Base-by-base conservation (phyloP, 1,140 invertebrate species). In the Ditylenchus dipsaci region DNA sequence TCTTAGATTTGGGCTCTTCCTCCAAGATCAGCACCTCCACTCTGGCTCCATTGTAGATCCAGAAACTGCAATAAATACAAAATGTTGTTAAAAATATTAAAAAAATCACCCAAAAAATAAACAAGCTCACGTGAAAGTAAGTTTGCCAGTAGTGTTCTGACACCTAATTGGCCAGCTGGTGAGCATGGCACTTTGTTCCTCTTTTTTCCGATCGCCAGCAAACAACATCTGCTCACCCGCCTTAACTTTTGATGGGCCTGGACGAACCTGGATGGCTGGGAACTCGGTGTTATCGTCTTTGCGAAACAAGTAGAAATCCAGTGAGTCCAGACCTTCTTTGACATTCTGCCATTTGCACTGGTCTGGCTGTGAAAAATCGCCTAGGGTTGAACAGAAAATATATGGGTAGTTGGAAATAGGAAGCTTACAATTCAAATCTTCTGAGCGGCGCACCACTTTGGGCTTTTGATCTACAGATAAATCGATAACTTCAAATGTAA, bases 11-110 rank as follows among this genome's bases (percentile, higher is more conserved):
- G n/a, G 59, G 5, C 8, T 61, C 21, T 33, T 82, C 75, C 66
- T 81, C 79, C 5, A 82, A 30, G 9, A 81, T 69, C 38, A 81
- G 42, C 27, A 82, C 79, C 69, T 81, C 79, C 8, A 81, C 71
- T 62, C 78, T 63, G 26, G 79, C 79, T 26, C 74, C 78, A 47
- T 81, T 81, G 59, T 81, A 81, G 33, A 80, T 67, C 79, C 79
- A 81, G 62, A 78, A 81, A n/a, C 74, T 79, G 45, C 73, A 80
- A 19, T 19, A 45, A 27, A 38, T 58, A n/a, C n/a, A 11, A 45
- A 15, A 63, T 59, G 17, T 26, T 74, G 9, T 68, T 30, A 1
- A 47, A 47, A n/a, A n/a, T 8, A 9, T 17, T 29, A 29, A 62
- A 29, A 29, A n/a, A 15, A 59, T 59, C 13, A 15, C 13, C 63